phyloP scores from a whole-genome alignment of 2,888 invertebrate genomes.

The Aplocera efformata region DNA sequence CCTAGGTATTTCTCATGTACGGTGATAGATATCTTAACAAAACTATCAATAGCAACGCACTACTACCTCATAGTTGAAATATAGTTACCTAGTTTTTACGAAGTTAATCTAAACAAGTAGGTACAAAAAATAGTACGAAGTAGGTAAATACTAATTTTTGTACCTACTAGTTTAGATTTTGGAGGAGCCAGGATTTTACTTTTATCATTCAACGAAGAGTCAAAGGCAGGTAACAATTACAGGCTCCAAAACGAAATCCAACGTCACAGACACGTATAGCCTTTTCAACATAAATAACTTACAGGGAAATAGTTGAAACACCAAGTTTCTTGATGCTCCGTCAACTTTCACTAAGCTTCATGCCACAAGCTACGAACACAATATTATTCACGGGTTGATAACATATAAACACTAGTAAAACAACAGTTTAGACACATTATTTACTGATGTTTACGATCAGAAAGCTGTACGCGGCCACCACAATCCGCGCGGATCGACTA shows the following conservation, averaged over 20 bases:
- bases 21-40: too few relatives aligned
- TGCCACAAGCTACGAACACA: constrained; percentile 68
- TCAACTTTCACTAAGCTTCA: constrained; percentile 73
- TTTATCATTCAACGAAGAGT: constrained; percentile 9
- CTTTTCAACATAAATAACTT: constrained; percentile 57
- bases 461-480: constrained; percentile 48
- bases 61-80: too few relatives aligned
- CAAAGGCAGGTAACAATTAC: constrained; percentile 21
- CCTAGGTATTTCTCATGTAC: too few relatives aligned
- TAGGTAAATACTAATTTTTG: too few relatives aligned
- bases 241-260: constrained; percentile 42
- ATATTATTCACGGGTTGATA: constrained; percentile 60
- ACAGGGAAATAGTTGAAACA: constrained; percentile 66
- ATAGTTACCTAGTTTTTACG: too few relatives aligned
- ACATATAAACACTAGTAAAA: constrained; percentile 56
- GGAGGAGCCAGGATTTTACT: not conserved
- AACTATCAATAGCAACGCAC: too few relatives aligned
- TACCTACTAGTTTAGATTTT: too few relatives aligned
- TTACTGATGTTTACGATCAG: constrained; percentile 41
- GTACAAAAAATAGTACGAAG: too few relatives aligned
- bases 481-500: constrained; percentile 59
- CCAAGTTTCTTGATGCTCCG: constrained; percentile 63
- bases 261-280: constrained; percentile 72
- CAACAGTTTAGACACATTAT: constrained; percentile 70
- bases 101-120: too few relatives aligned